Conservation (phyloP, 2,797 vertebrate genomes). For the Sphaeramia orbicularis region DNA sequence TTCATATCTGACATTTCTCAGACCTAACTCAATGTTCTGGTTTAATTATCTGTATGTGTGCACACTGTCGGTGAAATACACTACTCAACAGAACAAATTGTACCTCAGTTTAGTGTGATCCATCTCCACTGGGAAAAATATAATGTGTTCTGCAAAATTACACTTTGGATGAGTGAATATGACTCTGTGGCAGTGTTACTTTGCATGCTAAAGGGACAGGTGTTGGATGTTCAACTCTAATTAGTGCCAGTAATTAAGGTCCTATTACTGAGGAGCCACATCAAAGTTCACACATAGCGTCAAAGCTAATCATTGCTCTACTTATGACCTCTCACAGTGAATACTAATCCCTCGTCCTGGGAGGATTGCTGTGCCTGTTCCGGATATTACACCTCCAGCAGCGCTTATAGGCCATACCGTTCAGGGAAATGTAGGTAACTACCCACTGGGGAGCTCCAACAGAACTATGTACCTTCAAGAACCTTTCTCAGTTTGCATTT, state of each 20-base stretch:
- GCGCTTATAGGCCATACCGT: too few species aligned
- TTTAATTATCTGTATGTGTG: not conserved
- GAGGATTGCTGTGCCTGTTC: constrained; percentile 46
- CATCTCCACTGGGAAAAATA: constrained; percentile 18
- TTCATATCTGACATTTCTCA: too few species aligned
- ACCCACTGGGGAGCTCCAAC: too few species aligned
- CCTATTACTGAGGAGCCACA: constrained; percentile 27
- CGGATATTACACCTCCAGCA: constrained; percentile 24
- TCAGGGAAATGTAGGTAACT: too few species aligned
- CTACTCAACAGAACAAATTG: constrained; percentile 4
- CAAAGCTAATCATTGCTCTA: constrained; percentile 45
- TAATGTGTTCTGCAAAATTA: constrained; percentile 21
- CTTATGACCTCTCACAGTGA: constrained; percentile 18
- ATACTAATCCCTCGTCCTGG: constrained; percentile 43
- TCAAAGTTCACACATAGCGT: constrained; percentile 21
- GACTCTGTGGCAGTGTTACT: constrained; percentile 12
- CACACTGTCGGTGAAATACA: not conserved
- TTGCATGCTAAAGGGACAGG: constrained; percentile 57
- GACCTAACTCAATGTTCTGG: not conserved
- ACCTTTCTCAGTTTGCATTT: too few species aligned
- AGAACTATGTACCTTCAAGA: too few species aligned
- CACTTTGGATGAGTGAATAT: not conserved
- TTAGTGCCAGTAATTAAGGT: constrained; percentile 36
- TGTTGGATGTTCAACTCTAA: constrained; percentile 30
- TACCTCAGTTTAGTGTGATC: constrained; percentile 4